Base-by-base conservation (phyloP, 2,113 vertebrate genomes). In the Mus pahari region DNA sequence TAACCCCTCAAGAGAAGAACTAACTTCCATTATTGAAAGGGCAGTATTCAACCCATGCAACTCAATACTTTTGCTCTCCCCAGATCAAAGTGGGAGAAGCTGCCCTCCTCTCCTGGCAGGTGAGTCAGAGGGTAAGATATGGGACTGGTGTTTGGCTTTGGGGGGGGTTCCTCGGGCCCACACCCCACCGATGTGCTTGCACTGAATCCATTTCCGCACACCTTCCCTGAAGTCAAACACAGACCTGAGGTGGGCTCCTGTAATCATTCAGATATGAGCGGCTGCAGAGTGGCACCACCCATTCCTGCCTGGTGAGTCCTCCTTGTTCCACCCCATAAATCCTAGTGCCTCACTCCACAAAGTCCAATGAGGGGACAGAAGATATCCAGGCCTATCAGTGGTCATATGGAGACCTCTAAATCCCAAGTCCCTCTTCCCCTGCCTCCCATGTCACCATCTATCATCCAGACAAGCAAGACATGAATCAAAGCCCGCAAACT, bases 151-250 rank as follows among this genome's bases (percentile, higher is more conserved):
- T 94, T 91, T 93, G 86, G 79, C 42, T 53, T 36, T 68, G 86
- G 42, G 60, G 22, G 83, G 68, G 9, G 12, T 1, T 42, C 42
- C 74, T 20, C 0, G 2, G 53, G 64, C 58, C 50, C 89, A 11
- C n/a, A 0, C 60, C 92, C 84, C 7, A 0, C 31, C 22, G 55
- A 42, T 26, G 19, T 24, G 6, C 89, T 1, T 14, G 22, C 5
- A 8, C 9, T 4, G 6, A 1, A 31, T 7, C 64, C 22, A 26
- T 7, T 20, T 55, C 50, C 20, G 24, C 58, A 39, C 75, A 31
- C 95, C 96, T 86, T 77, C 96, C 96, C 96, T 97, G 92, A 97
- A 96, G 86, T 88, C 39, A 97, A 97, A 97, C 96, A 96, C 62
- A 1, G 64, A 22, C 6, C 62, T 28, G 3, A 79, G 74, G 62